Conservation (phyloP, 2,888 invertebrate genomes). For the Phasia obesa region DNA sequence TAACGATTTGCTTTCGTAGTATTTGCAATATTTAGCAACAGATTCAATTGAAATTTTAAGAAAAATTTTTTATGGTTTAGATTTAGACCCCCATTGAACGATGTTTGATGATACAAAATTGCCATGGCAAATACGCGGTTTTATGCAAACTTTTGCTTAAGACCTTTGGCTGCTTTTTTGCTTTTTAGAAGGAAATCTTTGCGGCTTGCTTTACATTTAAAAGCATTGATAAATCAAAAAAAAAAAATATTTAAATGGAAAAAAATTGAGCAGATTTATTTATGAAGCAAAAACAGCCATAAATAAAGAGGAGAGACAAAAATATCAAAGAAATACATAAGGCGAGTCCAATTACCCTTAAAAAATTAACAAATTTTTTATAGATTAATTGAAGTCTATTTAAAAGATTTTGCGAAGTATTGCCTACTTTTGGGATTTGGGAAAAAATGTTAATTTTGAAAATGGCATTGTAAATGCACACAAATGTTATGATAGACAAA, state of each 20-base stretch:
- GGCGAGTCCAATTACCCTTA: not conserved
- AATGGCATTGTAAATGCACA: no score
- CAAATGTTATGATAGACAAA: no score
- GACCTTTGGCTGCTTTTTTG: conserved; percentile 7
- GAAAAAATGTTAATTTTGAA: not conserved
- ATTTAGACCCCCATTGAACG: conserved; percentile 33
- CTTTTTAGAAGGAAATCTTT: conserved; percentile 3
- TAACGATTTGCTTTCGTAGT: not conserved
- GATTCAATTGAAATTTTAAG: conserved; percentile 67
- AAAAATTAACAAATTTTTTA: no score
- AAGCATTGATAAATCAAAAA: conserved; percentile 70
- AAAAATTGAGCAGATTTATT: conserved; percentile 53
- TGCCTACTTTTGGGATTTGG: not conserved
- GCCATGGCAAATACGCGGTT: conserved; percentile 65
- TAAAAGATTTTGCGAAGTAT: not conserved
- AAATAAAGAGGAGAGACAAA: not conserved
- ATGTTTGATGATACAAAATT: conserved; percentile 39
- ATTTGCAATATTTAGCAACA: conserved; percentile 64
- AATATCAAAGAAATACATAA: not conserved
- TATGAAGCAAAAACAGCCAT: not conserved
- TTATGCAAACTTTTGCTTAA: conserved; percentile 67
- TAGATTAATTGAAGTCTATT: no score
- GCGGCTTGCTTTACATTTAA: conserved; percentile 35
- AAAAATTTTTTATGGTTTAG: not conserved
- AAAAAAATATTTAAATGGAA: conserved; percentile 16